Conservation (phyloP, 1,140 invertebrate genomes). For the Argopecten irradians region DNA sequence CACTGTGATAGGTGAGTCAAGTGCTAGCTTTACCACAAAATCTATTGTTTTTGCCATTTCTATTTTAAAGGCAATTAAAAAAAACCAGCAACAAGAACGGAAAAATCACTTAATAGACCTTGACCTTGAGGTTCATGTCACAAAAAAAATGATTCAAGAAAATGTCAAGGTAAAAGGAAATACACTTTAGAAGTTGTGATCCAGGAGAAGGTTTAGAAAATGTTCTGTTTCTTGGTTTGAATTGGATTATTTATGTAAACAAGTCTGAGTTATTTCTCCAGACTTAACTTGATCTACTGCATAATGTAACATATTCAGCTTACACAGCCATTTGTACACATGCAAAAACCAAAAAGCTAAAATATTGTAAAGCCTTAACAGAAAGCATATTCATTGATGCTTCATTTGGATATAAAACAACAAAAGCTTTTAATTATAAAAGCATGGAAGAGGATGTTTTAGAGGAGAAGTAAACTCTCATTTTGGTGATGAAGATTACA, state of each 20-base stretch:
- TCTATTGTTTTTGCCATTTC: too few species aligned
- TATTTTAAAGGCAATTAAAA: too few species aligned
- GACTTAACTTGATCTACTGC: background rate
- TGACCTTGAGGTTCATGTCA: too few species aligned
- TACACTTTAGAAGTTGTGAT: too few species aligned
- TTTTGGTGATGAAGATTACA: background rate
- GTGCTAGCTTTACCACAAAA: too few species aligned
- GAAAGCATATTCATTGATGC: background rate
- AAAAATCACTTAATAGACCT: too few species aligned
- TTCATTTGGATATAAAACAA: slow-evolving; percentile 26
- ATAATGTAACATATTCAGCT: background rate
- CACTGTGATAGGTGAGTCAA: too few species aligned
- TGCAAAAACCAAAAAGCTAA: background rate
- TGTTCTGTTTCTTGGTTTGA: too few species aligned
- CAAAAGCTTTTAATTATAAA: background rate
- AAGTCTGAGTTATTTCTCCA: background rate
- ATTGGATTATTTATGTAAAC: background rate
- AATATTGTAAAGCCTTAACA: background rate
- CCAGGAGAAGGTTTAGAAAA: too few species aligned
- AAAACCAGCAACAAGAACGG: too few species aligned
- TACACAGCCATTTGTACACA: background rate
- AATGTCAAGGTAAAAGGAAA: too few species aligned
- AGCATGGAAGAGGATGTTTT: background rate
- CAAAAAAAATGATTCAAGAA: too few species aligned
- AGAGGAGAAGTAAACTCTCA: background rate